A percentile compares a stretch with the other conserved stretches of the same genome.
Evolutionary conservation across 2,113 vertebrate genomes (phyloP).

Genomic region (Pelmatolapia mariae): DNA sequence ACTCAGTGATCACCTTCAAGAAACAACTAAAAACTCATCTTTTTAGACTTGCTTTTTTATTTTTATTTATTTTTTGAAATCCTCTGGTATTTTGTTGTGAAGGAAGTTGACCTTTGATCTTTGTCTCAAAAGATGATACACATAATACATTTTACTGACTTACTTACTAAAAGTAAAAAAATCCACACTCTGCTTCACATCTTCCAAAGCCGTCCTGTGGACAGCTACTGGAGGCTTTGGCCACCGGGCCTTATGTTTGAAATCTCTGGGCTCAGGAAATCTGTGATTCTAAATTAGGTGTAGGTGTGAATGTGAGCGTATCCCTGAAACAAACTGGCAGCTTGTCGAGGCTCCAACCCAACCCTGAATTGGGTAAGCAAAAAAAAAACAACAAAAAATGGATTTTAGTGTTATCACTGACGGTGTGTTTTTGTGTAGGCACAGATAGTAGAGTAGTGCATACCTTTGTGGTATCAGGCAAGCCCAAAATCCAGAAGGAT

Average conservation of each 20-base stretch:
- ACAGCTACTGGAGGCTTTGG: not conserved
- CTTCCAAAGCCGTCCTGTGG: not conserved
- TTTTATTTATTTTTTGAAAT: not conserved
- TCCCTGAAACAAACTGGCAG: not conserved
- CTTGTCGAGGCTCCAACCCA: not conserved
- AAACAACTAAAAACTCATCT: not conserved
- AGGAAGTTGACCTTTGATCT: not conserved
- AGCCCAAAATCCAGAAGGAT: not conserved
- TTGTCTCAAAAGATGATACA: not conserved
- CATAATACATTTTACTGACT: not conserved
- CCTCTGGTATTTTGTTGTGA: too few species aligned
- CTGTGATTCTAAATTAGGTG: not conserved
- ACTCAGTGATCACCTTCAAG: not conserved
- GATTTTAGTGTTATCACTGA: not conserved
- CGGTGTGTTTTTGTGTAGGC: not conserved
- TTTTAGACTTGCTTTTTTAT: not conserved
- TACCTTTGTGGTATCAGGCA: not conserved
- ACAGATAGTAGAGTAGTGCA: not conserved
- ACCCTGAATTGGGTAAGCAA: not conserved
- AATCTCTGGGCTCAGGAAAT: not conserved
- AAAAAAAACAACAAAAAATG: fast-evolving
- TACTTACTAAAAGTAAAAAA: not conserved
- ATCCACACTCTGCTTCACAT: not conserved
- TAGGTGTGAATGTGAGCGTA: not conserved
- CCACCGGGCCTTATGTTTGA: not conserved